Percentiles rank a stretch among this genome's conserved stretches.
Conservation (phyloP, 2,797 vertebrate genomes). For the Rhinella marina region DNA sequence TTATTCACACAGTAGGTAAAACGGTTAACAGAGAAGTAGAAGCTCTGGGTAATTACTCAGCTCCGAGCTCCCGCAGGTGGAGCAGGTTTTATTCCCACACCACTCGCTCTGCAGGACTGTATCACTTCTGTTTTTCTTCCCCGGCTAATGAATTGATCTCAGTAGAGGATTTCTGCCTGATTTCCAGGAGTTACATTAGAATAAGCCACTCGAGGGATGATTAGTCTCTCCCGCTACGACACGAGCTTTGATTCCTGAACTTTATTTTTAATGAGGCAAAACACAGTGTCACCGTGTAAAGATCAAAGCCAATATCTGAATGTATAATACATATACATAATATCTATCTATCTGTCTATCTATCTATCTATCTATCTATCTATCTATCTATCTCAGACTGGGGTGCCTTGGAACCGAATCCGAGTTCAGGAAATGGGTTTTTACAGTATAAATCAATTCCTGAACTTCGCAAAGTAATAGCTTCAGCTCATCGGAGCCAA, state of each 20-base stretch:
- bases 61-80: neutral
- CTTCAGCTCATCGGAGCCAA: too few relatives aligned
- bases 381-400: too few relatives aligned
- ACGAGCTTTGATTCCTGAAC: neutral
- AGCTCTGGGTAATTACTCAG: neutral
- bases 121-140: conserved; percentile 8
- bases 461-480: too few relatives aligned
- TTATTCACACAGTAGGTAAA: neutral
- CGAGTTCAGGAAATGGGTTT: too few relatives aligned
- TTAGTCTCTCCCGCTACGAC: neutral
- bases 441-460: too few relatives aligned
- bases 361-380: too few relatives aligned
- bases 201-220: neutral
- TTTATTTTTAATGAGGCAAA: neutral
- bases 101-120: neutral
- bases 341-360: neutral
- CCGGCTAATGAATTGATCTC: conserved; percentile 15
- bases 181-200: neutral
- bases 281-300: neutral
- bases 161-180: neutral
- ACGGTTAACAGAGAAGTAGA: neutral
- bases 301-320: neutral
- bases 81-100: neutral
- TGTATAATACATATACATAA: too few relatives aligned
- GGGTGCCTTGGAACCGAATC: too few relatives aligned